Evolutionary conservation across 2,888 invertebrate species (phyloP), one percentile per base, ranked within the genome.

Genomic region (Drosophila nigricruria): DNA sequence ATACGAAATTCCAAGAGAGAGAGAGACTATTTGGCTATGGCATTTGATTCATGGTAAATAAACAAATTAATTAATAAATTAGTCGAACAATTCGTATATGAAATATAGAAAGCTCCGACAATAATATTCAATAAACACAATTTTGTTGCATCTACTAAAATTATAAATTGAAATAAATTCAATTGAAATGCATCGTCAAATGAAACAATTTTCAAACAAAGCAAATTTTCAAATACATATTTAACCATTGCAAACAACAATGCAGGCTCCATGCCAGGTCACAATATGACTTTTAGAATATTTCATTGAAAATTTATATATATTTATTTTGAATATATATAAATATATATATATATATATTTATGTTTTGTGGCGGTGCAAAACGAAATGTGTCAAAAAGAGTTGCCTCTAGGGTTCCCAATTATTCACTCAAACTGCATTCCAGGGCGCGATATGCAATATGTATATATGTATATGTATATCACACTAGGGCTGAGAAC

Each of bases 1-100:
- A 81, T 63, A 71, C 47, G 53, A 25, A 9, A 27, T 27, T 1
- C n/a, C 27, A 4, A 27, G 25, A 25, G 45, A 16, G 20, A 42
- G 5, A 12, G 5, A 18, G 12, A 42, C 5, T 5, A 27, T 5
- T 27, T 40, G n/a, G 40, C 18, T n/a, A n/a, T n/a, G n/a, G n/a
- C n/a, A n/a, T n/a, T n/a, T n/a, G n/a, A n/a, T n/a, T n/a, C n/a
- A n/a, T n/a, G n/a, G n/a, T n/a, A n/a, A 38, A 38, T 38, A 38
- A n/a, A 38, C 6, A 38, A 18, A 18, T 18, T 3, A 2, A 23
- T 23, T 43, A 14, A 42, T 42, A 10, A 12, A 43, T 20, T 20
- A 42, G 16, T 40, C 4, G 10, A 40, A 3, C 14, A 23, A 43
- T 23, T 25, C 43, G 16, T 2, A 43, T 16, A 23, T 23, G 8